These are phyloP conservation scores for cattle (Bos taurus) DNA, from an alignment of 2,113 vertebrate species.

Conservation along the genomic window DNA sequence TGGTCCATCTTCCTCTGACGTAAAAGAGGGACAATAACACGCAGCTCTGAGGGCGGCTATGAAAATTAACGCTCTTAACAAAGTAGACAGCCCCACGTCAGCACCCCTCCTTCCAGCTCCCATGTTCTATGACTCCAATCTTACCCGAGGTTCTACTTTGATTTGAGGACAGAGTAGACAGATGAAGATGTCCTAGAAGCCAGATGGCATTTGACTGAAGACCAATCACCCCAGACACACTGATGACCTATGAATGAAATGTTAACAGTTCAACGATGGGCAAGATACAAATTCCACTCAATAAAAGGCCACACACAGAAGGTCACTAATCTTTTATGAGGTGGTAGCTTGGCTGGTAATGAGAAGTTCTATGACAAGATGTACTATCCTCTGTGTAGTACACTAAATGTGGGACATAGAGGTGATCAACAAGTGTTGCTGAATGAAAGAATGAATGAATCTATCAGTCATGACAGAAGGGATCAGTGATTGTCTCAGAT, in stretches of 20 bases:
- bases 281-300: not conserved
- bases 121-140: not conserved
- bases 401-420: not conserved
- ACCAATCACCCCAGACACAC: conserved; percentile 91
- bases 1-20: not conserved
- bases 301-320: not conserved
- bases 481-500: not conserved
- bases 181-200: conserved; percentile 90
- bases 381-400: not conserved
- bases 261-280: not conserved
- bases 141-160: conserved; percentile 91
- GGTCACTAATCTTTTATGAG: not conserved
- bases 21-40: not conserved
- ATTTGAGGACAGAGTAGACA: conserved; percentile 87
- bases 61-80: not conserved
- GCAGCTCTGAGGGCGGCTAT: not conserved
- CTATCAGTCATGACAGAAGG: not conserved
- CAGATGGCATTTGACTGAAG: conserved; percentile 93
- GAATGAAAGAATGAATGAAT: not conserved
- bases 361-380: not conserved
- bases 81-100: not conserved
- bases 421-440: not conserved
- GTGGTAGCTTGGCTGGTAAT: not conserved
- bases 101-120: not conserved
- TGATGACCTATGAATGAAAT: conserved; percentile 83